These are phyloP conservation scores for Bombus polaris DNA, from an alignment of 1,140 invertebrate genomes.

Conservation along the genomic window DNA sequence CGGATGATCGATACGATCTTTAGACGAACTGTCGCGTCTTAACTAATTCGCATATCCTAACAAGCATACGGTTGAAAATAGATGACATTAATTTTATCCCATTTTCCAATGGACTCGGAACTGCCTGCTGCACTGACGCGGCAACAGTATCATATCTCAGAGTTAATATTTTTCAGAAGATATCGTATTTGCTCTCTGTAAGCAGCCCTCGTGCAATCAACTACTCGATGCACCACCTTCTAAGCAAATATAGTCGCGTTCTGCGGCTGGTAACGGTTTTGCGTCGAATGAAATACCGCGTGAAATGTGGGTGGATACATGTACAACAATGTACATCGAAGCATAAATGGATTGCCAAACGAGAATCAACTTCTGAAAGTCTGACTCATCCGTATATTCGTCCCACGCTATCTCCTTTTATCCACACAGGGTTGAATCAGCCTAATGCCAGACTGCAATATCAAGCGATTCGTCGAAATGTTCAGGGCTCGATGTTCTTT, in stretches of 20 bases:
- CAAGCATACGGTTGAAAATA: no score
- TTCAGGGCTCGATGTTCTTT: no score
- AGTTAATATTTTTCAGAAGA: conserved; percentile 37
- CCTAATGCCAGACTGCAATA: background rate
- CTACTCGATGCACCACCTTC: conserved; percentile 9
- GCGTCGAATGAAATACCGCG: conserved; percentile 71
- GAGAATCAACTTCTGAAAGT: conserved; percentile 38
- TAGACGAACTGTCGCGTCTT: no score
- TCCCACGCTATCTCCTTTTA: conserved; percentile 25
- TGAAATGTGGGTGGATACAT: conserved; percentile 62
- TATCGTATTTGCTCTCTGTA: conserved; percentile 9
- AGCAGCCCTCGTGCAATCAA: background rate
- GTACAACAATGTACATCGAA: conserved; percentile 47
- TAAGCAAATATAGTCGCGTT: background rate
- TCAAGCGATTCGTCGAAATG: background rate
- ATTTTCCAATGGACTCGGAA: background rate
- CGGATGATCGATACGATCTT: no score
- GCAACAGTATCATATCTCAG: conserved; percentile 27
- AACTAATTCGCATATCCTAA: no score
- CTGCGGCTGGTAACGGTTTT: conserved; percentile 65
- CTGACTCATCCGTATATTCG: conserved; percentile 45
- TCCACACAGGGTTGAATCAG: background rate
- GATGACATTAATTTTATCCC: background rate
- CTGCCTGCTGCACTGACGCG: background rate
- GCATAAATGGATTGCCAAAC: conserved; percentile 73